phyloP scores from a whole-genome alignment of 2,113 vertebrate species.

The Perognathus longimembris region DNA sequence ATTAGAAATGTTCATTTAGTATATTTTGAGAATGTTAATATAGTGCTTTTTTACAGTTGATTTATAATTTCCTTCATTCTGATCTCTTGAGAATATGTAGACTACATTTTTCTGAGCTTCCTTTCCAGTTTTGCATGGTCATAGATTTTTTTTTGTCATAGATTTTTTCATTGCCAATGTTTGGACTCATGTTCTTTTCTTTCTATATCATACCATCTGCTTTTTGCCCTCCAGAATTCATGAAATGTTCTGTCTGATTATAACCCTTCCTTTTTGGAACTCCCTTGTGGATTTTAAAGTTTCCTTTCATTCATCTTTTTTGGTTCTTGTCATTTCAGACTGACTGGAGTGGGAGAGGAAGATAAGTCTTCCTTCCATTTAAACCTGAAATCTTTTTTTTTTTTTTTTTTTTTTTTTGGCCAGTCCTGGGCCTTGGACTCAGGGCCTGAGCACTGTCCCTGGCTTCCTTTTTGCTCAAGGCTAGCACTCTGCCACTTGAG shows the following conservation, averaged over 20 bases:
- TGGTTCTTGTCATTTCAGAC: background rate
- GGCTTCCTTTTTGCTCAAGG: too few species aligned
- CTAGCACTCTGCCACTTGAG: too few species aligned
- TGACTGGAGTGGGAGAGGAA: background rate
- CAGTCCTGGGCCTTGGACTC: too few species aligned
- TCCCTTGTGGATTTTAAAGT: background rate
- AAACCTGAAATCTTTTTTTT: background rate
- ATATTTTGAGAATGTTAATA: background rate
- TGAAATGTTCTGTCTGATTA: background rate
- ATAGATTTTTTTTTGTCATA: background rate
- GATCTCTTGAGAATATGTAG: background rate
- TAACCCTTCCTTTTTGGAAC: background rate
- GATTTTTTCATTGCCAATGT: background rate
- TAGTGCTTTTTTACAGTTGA: background rate
- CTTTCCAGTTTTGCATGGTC: background rate
- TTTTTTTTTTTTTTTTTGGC: too few species aligned
- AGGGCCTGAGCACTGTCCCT: too few species aligned
- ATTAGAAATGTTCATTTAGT: background rate
- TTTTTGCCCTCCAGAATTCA: constrained; percentile 13
- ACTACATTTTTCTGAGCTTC: background rate
- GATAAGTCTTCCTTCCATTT: background rate
- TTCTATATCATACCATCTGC: background rate
- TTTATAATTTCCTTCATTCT: background rate
- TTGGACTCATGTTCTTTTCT: background rate
- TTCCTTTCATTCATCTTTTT: background rate